phyloP scores from a whole-genome alignment of 2,113 vertebrate genomes.

The Chloroceryle aenea region DNA sequence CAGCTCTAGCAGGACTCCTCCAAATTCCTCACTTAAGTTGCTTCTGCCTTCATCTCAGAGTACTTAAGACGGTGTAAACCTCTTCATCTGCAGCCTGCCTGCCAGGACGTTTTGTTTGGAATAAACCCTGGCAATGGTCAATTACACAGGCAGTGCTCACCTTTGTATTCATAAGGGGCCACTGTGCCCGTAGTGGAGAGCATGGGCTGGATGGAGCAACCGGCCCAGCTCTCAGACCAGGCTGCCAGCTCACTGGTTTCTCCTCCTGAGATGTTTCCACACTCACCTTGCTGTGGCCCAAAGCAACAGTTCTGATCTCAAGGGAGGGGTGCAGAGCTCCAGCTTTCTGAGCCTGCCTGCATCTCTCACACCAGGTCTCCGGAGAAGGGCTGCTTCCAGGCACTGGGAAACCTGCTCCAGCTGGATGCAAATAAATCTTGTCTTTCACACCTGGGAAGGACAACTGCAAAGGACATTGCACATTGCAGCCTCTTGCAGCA shows the following conservation, averaged over 20 bases:
- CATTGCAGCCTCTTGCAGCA: neutral
- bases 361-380: neutral
- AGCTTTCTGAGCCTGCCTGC: neutral
- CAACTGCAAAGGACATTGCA: neutral
- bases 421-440: neutral
- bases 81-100: neutral
- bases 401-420: neutral
- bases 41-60: neutral
- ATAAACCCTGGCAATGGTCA: accelerated
- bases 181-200: neutral
- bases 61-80: neutral
- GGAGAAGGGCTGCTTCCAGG: neutral
- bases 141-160: neutral
- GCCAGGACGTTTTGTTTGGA: neutral
- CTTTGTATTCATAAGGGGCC: neutral
- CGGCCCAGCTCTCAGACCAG: neutral
- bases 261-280: neutral
- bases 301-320: neutral
- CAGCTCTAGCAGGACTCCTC: neutral
- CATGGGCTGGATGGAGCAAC: neutral
- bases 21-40: neutral
- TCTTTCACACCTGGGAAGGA: neutral
- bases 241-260: neutral
- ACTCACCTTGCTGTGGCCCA: neutral
- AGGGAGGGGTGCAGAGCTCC: neutral